phyloP scores from a whole-genome alignment of 2,113 vertebrate genomes.

The Tenrec ecaudatus region DNA sequence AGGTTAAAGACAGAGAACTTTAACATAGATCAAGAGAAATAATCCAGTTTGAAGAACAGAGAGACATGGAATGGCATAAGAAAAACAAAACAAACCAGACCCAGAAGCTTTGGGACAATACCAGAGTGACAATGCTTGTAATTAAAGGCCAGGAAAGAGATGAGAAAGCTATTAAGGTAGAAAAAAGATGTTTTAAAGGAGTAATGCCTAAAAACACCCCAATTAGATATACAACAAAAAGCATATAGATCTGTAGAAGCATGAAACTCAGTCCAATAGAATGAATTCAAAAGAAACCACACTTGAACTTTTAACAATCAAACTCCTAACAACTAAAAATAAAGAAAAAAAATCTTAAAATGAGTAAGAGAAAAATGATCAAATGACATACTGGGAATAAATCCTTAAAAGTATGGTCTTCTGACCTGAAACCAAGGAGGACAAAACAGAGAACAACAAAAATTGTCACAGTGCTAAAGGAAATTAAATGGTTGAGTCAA shows the following conservation, averaged over 20 bases:
- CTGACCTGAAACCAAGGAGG: not conserved
- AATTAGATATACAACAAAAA: not conserved
- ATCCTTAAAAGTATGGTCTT: conserved; percentile 21
- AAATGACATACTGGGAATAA: not conserved
- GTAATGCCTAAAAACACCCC: not conserved
- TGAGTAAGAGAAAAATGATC: not conserved
- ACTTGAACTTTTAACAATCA: conserved; percentile 6
- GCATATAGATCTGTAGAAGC: not conserved
- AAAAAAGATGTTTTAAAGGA: not conserved
- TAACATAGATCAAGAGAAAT: not conserved
- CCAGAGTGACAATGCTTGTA: not conserved
- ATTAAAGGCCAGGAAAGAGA: not conserved
- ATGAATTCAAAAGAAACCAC: not conserved
- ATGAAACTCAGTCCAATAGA: not conserved
- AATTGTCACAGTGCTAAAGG: not conserved
- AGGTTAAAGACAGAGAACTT: not conserved
- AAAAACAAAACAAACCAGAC: no score
- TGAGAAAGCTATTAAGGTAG: not conserved
- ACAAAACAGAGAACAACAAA: not conserved
- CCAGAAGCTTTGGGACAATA: not conserved
- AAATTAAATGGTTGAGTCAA: not conserved
- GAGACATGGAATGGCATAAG: not conserved
- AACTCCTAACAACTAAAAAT: not conserved
- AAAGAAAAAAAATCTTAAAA: conserved; percentile 1
- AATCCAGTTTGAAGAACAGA: not conserved